These are phyloP conservation scores for Heliothis peltigera DNA, from an alignment of 2,888 invertebrate species.

Conservation along the genomic window DNA sequence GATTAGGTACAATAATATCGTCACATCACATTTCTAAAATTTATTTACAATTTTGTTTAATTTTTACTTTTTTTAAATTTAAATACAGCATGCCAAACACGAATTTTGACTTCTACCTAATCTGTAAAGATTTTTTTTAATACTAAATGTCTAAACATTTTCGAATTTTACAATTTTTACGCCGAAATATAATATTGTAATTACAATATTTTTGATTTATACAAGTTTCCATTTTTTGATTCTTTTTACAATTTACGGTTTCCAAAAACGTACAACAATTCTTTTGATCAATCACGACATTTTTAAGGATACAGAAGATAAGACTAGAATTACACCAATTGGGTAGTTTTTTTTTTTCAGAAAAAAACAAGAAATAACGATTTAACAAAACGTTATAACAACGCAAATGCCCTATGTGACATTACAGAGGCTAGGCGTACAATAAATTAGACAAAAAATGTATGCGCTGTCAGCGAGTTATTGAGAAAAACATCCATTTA, in stretches of 20 bases:
- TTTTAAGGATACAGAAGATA: constrained; percentile 70
- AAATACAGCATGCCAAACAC: constrained; percentile 85
- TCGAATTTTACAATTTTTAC: constrained; percentile 84
- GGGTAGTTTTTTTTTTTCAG: constrained; percentile 64
- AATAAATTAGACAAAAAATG: constrained; percentile 74
- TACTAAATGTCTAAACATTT: constrained; percentile 79
- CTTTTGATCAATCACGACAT: constrained; percentile 63
- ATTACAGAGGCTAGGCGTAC: constrained; percentile 81
- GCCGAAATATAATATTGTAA: constrained; percentile 77
- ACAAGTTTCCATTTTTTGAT: constrained; percentile 66
- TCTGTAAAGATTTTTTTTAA: constrained; percentile 70
- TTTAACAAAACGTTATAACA: constrained; percentile 70
- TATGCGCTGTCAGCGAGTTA: constrained; percentile 80
- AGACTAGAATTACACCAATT: constrained; percentile 88
- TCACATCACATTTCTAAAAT: constrained; percentile 86
- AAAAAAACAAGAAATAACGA: constrained; percentile 54
- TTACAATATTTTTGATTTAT: constrained; percentile 78
- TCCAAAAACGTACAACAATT: constrained; percentile 66
- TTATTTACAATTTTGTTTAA: constrained; percentile 81
- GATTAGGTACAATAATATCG: constrained; percentile 82
- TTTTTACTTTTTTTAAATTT: constrained; percentile 70
- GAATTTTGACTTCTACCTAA: constrained; percentile 87
- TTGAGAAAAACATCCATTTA: constrained; percentile 34
- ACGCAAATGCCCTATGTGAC: constrained; percentile 85
- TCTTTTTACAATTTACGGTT: constrained; percentile 63